Evolutionary conservation across 2,888 invertebrate species (phyloP).

Genomic region (Lacanobia wlatinum): DNA sequence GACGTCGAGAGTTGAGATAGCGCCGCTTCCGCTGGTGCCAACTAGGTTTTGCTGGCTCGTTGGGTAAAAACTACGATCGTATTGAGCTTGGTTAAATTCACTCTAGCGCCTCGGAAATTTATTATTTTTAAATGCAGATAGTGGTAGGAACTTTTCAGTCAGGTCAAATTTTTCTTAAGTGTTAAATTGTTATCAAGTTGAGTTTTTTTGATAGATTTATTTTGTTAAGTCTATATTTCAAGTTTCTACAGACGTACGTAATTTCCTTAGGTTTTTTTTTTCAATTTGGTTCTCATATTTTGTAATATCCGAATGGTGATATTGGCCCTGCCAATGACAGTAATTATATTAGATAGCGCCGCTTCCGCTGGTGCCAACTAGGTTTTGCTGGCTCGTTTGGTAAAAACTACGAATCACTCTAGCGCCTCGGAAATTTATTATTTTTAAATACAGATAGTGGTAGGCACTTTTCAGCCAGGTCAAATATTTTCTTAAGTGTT

Average conservation of each 20-base stretch:
- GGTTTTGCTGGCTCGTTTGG: constrained; percentile 40
- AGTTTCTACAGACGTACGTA: no score
- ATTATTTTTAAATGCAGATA: background rate
- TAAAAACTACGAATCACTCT: constrained; percentile 29
- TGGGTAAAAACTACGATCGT: constrained; percentile 32
- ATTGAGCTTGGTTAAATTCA: constrained; percentile 29
- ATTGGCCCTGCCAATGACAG: no score
- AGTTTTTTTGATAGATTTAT: no score
- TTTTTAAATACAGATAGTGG: background rate
- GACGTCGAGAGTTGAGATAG: constrained; percentile 46
- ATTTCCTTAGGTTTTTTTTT: no score
- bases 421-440: constrained; percentile 11
- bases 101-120: constrained; percentile 12
- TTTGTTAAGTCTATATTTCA: no score
- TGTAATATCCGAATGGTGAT: background rate
- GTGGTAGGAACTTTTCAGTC: background rate
- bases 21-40: constrained; percentile 28
- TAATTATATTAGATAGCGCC: constrained; percentile 22
- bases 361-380: constrained; percentile 34
- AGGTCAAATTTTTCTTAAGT: no score
- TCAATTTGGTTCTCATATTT: no score
- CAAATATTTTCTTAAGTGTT: no score
- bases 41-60: constrained; percentile 45
- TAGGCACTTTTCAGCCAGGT: background rate
- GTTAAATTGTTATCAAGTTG: no score